These are phyloP conservation scores for Drosophila yooni DNA, from an alignment of 2,888 invertebrate species.

Conservation along the genomic window DNA sequence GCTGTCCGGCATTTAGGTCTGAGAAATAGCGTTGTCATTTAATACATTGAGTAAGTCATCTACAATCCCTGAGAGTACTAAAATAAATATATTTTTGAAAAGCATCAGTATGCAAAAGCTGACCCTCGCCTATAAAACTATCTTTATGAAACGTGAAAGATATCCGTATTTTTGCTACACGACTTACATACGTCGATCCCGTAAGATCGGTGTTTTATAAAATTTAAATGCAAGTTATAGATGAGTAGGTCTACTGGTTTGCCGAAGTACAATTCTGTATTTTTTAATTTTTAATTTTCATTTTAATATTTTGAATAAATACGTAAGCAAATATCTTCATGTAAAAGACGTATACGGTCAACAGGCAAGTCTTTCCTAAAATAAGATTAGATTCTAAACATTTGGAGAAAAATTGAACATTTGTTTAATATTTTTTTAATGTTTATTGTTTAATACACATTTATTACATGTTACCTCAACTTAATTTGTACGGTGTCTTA, in stretches of 20 bases:
- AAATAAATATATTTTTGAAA: not conserved
- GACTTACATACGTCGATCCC: not conserved
- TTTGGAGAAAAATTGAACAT: not conserved
- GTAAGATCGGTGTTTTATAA: not conserved
- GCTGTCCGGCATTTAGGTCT: not conserved
- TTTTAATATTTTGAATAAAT: not conserved
- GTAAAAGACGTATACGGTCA: not conserved
- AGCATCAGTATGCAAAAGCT: not conserved
- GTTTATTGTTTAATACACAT: not conserved
- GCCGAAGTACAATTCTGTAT: not conserved
- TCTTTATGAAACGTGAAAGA: not conserved
- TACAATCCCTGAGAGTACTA: not conserved
- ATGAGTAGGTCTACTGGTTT: not conserved
- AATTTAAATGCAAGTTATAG: not conserved
- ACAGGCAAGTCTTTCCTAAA: not conserved
- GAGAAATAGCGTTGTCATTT: not conserved
- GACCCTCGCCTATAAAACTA: not conserved
- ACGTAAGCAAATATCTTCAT: not conserved
- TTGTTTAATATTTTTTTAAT: not conserved
- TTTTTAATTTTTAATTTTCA: not conserved
- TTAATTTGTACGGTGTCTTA: constrained; percentile 25
- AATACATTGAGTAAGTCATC: not conserved
- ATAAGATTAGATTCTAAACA: not conserved
- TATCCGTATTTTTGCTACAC: not conserved
- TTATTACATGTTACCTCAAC: not conserved